phyloP scores from a whole-genome alignment of 2,113 vertebrate species.

The Anoura caudifer region DNA sequence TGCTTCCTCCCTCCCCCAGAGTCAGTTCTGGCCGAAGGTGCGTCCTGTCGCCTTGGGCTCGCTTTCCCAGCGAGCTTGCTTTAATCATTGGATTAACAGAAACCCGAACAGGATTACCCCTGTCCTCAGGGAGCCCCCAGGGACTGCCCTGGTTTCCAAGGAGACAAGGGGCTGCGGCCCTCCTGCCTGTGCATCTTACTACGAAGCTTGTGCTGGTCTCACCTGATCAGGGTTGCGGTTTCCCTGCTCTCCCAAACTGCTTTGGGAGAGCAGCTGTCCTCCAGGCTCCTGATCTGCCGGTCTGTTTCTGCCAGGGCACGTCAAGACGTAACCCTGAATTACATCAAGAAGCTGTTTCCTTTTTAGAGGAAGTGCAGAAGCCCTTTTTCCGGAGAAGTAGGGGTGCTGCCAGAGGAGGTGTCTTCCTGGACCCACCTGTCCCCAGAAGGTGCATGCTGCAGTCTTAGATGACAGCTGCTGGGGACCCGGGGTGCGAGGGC shows the following conservation, averaged over 20 bases:
- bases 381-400: neutral
- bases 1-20: conserved; percentile 29
- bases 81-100: conserved; percentile 23
- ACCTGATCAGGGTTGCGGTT: conserved; percentile 7
- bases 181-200: neutral
- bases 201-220: neutral
- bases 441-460: neutral
- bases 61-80: conserved; percentile 41
- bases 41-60: conserved; percentile 35
- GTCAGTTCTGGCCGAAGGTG: conserved; percentile 44
- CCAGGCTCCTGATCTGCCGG: neutral
- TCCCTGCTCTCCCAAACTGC: neutral
- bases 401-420: conserved; percentile 22
- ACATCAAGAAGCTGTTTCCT: neutral
- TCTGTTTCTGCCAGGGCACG: too few species aligned
- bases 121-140: neutral
- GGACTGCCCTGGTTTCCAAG: neutral
- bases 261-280: neutral
- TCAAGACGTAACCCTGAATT: neutral
- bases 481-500: neutral
- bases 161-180: neutral
- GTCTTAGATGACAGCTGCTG: neutral
- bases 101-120: neutral
- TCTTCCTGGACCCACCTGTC: conserved; percentile 3
- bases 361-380: neutral